Conservation (phyloP, 2,888 invertebrate species). For the Eristalis pertinax region DNA sequence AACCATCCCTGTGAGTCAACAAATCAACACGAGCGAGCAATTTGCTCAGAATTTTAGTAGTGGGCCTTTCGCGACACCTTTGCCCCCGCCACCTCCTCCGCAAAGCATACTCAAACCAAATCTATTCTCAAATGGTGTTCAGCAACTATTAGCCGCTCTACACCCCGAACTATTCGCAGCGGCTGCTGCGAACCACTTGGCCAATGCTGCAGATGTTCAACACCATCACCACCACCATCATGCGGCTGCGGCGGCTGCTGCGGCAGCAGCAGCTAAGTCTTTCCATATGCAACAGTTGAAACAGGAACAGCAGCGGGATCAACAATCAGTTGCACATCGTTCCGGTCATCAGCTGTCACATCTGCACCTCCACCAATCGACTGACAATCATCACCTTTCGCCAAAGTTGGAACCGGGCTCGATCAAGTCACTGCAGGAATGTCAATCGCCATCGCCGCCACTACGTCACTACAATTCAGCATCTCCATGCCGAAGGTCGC, state of each 20-base stretch:
- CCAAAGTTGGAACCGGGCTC: constrained; percentile 68
- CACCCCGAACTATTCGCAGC: constrained; percentile 86
- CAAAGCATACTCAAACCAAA: constrained; percentile 87
- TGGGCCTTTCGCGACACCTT: constrained; percentile 57
- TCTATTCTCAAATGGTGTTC: constrained; percentile 88
- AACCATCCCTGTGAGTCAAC: constrained; percentile 94
- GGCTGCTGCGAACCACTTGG: constrained; percentile 79
- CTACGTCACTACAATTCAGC: constrained; percentile 61
- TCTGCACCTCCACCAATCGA: constrained; percentile 76
- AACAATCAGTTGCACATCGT: constrained; percentile 73
- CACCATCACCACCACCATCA: constrained; percentile 74
- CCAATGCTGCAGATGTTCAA: constrained; percentile 72
- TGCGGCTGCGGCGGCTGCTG: constrained; percentile 75
- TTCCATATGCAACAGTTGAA: constrained; percentile 79
- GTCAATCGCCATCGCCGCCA: constrained; percentile 64
- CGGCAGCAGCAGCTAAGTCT: constrained; percentile 77
- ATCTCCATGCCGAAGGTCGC: constrained; percentile 63
- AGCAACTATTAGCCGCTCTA: constrained; percentile 89
- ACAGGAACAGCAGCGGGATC: constrained; percentile 78
- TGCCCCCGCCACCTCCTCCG: constrained; percentile 80
- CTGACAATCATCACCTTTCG: constrained; percentile 74
- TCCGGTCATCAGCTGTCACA: constrained; percentile 70
- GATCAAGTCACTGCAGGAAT: constrained; percentile 58
- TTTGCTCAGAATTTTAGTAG: constrained; percentile 79
- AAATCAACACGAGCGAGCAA: constrained; percentile 89